phyloP scores from a whole-genome alignment of 2,113 vertebrate genomes.

The Anas platyrhynchos region DNA sequence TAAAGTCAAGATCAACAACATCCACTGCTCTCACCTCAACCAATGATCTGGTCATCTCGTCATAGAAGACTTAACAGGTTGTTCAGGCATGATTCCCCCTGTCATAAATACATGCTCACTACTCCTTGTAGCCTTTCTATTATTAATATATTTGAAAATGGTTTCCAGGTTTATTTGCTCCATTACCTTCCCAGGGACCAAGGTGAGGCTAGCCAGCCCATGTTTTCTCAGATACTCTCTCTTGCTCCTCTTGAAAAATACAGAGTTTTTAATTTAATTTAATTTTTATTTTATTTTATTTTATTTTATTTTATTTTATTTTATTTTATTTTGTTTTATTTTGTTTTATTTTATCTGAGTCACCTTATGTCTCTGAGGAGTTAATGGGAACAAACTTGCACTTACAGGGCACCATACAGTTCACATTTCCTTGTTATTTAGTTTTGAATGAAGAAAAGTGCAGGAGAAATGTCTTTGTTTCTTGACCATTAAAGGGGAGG shows the following conservation, averaged over 20 bases:
- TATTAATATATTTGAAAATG: neutral
- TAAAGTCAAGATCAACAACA: neutral
- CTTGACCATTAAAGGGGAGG: neutral
- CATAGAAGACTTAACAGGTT: neutral
- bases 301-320: neutral
- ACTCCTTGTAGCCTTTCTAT: neutral
- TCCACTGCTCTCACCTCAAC: neutral
- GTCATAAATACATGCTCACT: neutral
- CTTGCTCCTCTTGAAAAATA: neutral
- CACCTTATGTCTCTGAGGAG: neutral
- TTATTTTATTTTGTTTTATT: neutral
- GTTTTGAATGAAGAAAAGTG: neutral
- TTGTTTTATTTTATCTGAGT: neutral
- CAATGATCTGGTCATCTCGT: neutral
- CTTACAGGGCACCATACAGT: neutral
- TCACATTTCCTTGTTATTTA: neutral
- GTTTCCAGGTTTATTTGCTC: neutral
- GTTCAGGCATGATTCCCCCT: neutral
- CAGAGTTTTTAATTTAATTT: neutral
- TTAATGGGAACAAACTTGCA: neutral
- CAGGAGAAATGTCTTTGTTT: neutral
- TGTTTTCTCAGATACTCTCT: neutral
- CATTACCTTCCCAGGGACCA: neutral
- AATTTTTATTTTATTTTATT: neutral
- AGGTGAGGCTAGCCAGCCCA: neutral